Evolutionary conservation across 2,888 invertebrate genomes (phyloP).

Genomic region (Metallyticus violacea): DNA sequence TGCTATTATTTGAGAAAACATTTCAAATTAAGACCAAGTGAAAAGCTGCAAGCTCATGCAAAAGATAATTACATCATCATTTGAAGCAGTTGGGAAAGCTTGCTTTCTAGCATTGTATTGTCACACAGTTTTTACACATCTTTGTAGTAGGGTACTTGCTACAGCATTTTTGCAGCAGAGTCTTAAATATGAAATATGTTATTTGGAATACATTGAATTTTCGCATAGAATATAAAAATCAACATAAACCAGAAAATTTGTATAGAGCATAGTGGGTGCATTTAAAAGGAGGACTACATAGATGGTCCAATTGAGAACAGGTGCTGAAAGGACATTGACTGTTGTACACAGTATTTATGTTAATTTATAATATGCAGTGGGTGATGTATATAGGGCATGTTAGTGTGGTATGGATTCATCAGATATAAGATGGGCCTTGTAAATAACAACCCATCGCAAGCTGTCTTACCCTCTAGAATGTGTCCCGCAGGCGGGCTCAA

Average conservation of each 20-base stretch:
- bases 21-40: neutral
- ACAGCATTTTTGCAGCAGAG: neutral
- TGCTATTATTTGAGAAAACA: neutral
- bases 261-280: neutral
- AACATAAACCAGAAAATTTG: neutral
- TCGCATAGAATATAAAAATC: neutral
- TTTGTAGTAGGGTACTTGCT: conserved; percentile 6
- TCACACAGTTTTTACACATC: conserved; percentile 10
- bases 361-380: neutral
- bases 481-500: conserved; percentile 25
- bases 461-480: neutral
- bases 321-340: neutral
- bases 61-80: neutral
- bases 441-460: neutral
- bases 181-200: neutral
- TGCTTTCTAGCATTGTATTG: conserved; percentile 1
- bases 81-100: neutral
- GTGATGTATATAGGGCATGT: neutral
- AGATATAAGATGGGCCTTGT: neutral
- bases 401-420: neutral
- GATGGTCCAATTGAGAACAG: neutral
- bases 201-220: neutral
- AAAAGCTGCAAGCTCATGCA: neutral
- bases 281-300: neutral
- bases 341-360: neutral